Evolutionary conservation across 2,113 vertebrate genomes (phyloP).

Genomic region (Trogon melanurus): DNA sequence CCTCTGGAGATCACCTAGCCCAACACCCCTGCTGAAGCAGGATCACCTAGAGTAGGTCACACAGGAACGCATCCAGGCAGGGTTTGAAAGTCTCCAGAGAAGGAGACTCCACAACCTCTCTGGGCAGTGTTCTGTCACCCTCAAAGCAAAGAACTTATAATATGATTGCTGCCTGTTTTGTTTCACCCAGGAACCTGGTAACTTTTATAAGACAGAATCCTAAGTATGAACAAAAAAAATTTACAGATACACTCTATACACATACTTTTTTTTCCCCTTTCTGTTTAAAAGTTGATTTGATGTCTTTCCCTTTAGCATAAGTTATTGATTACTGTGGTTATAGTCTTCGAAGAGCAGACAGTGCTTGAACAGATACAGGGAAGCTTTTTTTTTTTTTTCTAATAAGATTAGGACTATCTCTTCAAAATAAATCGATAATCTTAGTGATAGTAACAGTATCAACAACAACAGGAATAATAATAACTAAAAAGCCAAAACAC

Average conservation of each 20-base stretch:
- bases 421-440: background rate
- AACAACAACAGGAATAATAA: background rate
- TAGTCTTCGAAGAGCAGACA: background rate
- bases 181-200: background rate
- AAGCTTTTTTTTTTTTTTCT: background rate
- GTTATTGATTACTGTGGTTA: background rate
- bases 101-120: too few species aligned
- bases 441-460: background rate
- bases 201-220: background rate
- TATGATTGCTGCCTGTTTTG: background rate
- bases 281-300: background rate
- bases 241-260: background rate
- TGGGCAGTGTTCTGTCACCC: too few species aligned
- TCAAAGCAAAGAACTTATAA: background rate
- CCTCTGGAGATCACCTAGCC: too few species aligned
- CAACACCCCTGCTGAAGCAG: too few species aligned
- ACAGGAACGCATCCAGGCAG: too few species aligned
- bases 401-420: background rate
- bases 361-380: background rate
- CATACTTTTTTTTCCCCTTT: background rate
- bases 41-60: too few species aligned
- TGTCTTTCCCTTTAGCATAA: background rate
- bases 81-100: too few species aligned
- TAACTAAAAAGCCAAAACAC: background rate
- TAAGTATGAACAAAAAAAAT: background rate